These are phyloP conservation scores for Polydrusus cervinus DNA, from an alignment of 2,888 invertebrate species.

Conservation along the genomic window DNA sequence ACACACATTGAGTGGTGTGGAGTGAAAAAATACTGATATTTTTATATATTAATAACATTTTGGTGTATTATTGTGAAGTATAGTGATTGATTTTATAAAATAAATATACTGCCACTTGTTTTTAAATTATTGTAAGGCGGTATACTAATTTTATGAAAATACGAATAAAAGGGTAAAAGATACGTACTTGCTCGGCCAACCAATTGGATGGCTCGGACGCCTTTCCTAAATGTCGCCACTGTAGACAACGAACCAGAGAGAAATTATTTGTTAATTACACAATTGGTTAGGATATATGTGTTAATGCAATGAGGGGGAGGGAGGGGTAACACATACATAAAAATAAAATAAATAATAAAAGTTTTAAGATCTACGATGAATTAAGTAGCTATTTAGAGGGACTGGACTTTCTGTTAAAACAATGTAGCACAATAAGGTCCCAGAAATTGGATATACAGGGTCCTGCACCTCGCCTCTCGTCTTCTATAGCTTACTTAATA, in stretches of 20 bases:
- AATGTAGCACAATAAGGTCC: constrained; percentile 2
- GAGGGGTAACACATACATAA: constrained; percentile 7
- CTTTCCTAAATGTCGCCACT: constrained; percentile 99
- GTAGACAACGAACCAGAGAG: constrained; percentile 69
- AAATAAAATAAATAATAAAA: not conserved
- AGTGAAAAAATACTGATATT: constrained; percentile 18
- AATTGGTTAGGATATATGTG: constrained; percentile 21
- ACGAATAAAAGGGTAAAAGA: constrained; percentile 58
- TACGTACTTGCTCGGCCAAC: constrained; percentile 99
- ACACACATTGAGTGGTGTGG: constrained; percentile 17
- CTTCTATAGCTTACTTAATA: no score
- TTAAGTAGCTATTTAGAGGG: constrained; percentile 7
- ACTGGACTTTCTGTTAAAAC: not conserved
- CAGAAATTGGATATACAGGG: not conserved
- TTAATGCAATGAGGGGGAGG: not conserved
- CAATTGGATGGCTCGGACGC: constrained; percentile 99
- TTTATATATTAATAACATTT: constrained; percentile 15
- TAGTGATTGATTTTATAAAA: constrained; percentile 30
- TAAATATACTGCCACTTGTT: constrained; percentile 24
- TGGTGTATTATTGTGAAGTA: constrained; percentile 16
- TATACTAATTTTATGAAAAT: constrained; percentile 36
- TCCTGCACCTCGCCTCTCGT: no score
- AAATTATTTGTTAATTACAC: constrained; percentile 40
- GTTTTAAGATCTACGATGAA: not conserved
- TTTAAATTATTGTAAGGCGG: not conserved